Evolutionary conservation across 2,113 vertebrate species (phyloP), one percentile per base, ranked within the genome.

Genomic region (Gulo gulo): DNA sequence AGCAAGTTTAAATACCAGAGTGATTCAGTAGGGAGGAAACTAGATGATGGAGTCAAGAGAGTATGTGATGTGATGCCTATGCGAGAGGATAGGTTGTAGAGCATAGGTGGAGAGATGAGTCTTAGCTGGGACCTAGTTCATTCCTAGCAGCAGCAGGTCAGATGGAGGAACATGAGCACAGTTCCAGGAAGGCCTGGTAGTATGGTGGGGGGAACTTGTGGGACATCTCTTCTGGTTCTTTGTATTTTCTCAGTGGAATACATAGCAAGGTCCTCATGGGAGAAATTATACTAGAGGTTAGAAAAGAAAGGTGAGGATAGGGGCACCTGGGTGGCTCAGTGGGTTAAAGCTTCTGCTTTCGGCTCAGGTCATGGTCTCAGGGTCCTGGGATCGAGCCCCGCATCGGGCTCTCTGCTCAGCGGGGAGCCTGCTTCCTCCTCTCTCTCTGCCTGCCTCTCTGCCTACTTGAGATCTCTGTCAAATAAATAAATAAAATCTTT

Each of bases 171-270:
- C 21, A 1, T 47, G 39, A 74, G 65, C 47, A 47, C 42, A 73
- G 9, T 57, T 89, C 31, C 39, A 74, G 15, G 15, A 89, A 26
- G 31, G 23, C 79, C 1, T 73, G 45, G 24, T 69, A 34, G 61
- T 80, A 24, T 92, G 2, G 31, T 61, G 11, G 21, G n/a, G 14
- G 39, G 45, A 89, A 8, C 61, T 90, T 92, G 13, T 55, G 23
- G 21, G 36, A 71, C 36, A 67, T 97, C 23, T 89, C 21, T 76
- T 93, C 29, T 94, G 23, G 36, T 80, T 96, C n/a, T 59, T 95
- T 36, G 50, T 57, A 69, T 78, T 88, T 96, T 65, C 61, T 95
- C 36, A 50, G 9, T 94, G 50, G 55, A 74, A 87, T 82, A 61
- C 11, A 36, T 90, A 67, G 4, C 36, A 61, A 88, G 63, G 42